Percentiles rank a stretch among this genome's conserved stretches.
Evolutionary conservation across 2,113 vertebrate species (phyloP).

Genomic region (Turnix velox): DNA sequence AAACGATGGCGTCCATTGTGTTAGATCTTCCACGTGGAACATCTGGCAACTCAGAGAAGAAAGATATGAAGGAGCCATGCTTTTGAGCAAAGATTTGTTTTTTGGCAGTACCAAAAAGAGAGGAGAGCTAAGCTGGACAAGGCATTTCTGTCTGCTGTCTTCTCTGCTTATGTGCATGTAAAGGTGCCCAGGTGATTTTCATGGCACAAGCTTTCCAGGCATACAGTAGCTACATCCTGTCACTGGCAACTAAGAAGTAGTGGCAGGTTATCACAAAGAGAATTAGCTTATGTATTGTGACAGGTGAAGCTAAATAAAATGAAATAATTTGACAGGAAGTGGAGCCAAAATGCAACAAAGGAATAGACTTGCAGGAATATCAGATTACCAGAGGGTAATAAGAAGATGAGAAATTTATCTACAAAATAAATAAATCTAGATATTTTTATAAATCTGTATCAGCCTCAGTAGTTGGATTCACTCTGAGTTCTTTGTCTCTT

Average conservation of each 20-base stretch:
- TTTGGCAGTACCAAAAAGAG: not conserved
- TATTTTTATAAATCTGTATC: not conserved
- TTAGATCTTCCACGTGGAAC: not conserved
- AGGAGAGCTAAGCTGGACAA: not conserved
- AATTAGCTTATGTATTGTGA: conserved; percentile 57
- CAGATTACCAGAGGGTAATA: not conserved
- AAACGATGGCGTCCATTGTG: not conserved
- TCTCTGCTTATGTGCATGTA: not conserved
- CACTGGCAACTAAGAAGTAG: not conserved
- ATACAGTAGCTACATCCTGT: conserved; percentile 3
- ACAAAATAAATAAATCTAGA: not conserved
- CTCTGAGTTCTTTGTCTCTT: not conserved
- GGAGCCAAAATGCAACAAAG: conserved; percentile 25
- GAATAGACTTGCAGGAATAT: not conserved
- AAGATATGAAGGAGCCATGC: not conserved
- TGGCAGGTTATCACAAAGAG: conserved; percentile 40
- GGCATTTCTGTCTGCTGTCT: not conserved
- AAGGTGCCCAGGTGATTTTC: conserved; percentile 30
- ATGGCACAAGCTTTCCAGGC: not conserved
- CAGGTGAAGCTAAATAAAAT: conserved; percentile 50
- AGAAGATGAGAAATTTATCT: not conserved
- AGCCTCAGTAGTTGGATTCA: not conserved
- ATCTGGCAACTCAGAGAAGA: not conserved
- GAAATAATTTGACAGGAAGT: conserved; percentile 41
- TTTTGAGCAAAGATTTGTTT: not conserved